A percentile compares a stretch with the other conserved stretches of the same genome.
Evolutionary conservation across 2,113 vertebrate species (phyloP).

Genomic region (Sciurus niger): DNA sequence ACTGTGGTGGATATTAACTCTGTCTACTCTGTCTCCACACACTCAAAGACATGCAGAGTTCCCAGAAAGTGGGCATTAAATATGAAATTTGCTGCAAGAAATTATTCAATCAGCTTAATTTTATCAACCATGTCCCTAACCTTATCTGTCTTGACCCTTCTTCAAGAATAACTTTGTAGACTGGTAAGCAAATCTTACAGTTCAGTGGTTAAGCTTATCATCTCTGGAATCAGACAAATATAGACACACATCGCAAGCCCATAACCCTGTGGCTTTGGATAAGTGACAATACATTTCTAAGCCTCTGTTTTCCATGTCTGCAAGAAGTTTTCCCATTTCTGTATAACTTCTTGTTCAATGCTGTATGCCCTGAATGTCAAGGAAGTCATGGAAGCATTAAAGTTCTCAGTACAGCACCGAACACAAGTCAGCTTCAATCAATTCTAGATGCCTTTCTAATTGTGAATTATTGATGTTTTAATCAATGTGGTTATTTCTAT

Average conservation of each 20-base stretch:
- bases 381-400: neutral
- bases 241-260: neutral
- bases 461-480: conserved; percentile 62
- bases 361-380: neutral
- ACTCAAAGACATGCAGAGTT: neutral
- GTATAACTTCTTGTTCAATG: neutral
- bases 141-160: neutral
- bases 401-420: neutral
- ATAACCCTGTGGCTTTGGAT: neutral
- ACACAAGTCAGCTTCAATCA: conserved; percentile 13
- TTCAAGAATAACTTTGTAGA: neutral
- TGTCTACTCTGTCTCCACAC: neutral
- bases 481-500: conserved; percentile 57
- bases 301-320: neutral
- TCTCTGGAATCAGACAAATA: neutral
- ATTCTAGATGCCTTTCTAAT: conserved; percentile 6
- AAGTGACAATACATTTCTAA: neutral
- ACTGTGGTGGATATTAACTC: neutral
- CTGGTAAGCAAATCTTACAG: neutral
- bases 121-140: neutral
- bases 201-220: neutral
- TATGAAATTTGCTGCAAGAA: neutral
- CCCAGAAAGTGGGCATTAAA: neutral
- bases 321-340: neutral
- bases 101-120: conserved; percentile 21